Percentiles rank a stretch among this genome's conserved stretches.
Evolutionary conservation across 2,888 invertebrate genomes (phyloP).

Genomic region (Ophion slaviceki): DNA sequence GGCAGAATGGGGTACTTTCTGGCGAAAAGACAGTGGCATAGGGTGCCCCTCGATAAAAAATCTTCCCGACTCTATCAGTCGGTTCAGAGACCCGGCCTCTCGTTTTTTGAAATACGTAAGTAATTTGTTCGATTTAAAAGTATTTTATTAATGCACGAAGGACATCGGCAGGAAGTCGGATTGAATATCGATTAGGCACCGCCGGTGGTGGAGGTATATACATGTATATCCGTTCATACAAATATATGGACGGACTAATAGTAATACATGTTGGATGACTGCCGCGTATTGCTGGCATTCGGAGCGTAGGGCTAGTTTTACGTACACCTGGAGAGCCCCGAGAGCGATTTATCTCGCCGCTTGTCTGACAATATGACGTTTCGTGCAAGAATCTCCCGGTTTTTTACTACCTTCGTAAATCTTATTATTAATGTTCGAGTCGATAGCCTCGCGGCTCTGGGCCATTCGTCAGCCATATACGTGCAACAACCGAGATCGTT

Average conservation of each 20-base stretch:
- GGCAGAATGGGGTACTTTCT: too few relatives aligned
- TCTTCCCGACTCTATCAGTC: neutral
- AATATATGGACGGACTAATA: neutral
- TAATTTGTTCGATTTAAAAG: neutral
- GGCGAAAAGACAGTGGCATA: too few relatives aligned
- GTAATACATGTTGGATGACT: conserved; percentile 25
- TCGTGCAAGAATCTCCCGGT: conserved; percentile 39
- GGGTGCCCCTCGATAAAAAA: neutral
- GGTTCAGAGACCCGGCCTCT: neutral
- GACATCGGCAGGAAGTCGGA: conserved; percentile 24
- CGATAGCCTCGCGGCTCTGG: conserved; percentile 64
- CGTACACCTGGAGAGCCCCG: conserved; percentile 36
- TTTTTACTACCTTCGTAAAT: conserved; percentile 65
- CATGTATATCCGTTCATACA: conserved; percentile 4
- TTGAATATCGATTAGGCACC: conserved; percentile 59
- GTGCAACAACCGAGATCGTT: conserved; percentile 40
- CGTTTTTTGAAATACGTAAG: neutral
- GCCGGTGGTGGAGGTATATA: conserved; percentile 17
- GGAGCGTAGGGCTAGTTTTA: conserved; percentile 24
- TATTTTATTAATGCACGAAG: conserved; percentile 5
- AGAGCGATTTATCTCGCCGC: conserved; percentile 60
- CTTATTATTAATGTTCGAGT: conserved; percentile 65
- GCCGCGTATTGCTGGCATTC: conserved; percentile 3
- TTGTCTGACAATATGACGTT: conserved; percentile 56
- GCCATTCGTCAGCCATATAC: conserved; percentile 58